phyloP scores from a whole-genome alignment of 2,888 invertebrate genomes.

The Congeria kusceri region DNA sequence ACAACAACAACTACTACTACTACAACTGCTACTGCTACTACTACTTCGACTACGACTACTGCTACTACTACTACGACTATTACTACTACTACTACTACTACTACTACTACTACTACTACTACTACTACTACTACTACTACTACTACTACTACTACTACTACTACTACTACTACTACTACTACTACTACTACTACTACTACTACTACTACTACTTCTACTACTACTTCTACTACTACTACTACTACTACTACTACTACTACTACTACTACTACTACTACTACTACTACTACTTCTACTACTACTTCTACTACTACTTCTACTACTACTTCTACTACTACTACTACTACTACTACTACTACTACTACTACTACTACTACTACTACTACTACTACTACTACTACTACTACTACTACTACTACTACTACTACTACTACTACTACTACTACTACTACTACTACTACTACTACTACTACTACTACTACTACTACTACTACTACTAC shows the following conservation, averaged over 20 bases:
- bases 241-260: constrained; percentile 12
- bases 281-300: constrained; percentile 2
- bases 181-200: constrained; percentile 3
- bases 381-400: constrained; percentile 5
- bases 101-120: constrained; percentile 2
- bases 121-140: constrained; percentile 7
- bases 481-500: constrained; percentile 15
- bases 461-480: constrained; percentile 22
- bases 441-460: constrained; percentile 14
- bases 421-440: constrained; percentile 14
- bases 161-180: background rate
- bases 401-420: constrained; percentile 18
- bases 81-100: constrained; percentile 4
- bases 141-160: constrained; percentile 7
- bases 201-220: constrained; percentile 13
- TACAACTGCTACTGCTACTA: background rate
- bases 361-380: constrained; percentile 11
- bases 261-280: constrained; percentile 10
- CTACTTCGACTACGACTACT: background rate
- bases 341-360: constrained; percentile 6
- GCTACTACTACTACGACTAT: constrained; percentile 4
- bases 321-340: constrained; percentile 2
- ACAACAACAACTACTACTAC: constrained; percentile 5
- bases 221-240: constrained; percentile 6
- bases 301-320: constrained; percentile 1